Percentiles rank a stretch among this genome's conserved stretches.
These are phyloP conservation scores for Ganaspis sp. DNA, from an alignment of 1,140 invertebrate species.

Conservation along the genomic window DNA sequence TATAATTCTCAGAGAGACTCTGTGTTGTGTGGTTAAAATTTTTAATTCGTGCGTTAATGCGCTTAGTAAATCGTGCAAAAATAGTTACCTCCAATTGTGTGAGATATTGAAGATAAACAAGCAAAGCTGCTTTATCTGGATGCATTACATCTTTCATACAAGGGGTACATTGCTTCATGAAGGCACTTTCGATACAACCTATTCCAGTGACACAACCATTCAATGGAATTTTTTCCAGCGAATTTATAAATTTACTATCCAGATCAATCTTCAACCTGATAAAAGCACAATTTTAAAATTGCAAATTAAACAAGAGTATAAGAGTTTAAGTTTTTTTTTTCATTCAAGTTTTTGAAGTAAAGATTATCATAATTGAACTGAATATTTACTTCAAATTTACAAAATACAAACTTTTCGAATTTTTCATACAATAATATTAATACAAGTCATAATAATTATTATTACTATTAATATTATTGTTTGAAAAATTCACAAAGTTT, in stretches of 20 bases:
- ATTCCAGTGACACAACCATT: constrained; percentile 84
- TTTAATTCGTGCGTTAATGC: neutral
- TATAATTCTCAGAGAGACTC: no score
- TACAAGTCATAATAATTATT: no score
- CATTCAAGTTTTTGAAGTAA: no score
- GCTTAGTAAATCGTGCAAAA: neutral
- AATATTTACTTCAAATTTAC: no score
- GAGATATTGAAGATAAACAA: constrained; percentile 90
- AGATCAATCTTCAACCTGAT: constrained; percentile 74
- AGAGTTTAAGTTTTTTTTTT: no score
- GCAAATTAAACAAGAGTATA: no score
- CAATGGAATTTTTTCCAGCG: constrained; percentile 58
- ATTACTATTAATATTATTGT: no score
- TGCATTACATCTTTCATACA: constrained; percentile 81
- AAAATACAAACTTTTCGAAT: no score
- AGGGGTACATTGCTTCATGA: constrained; percentile 82
- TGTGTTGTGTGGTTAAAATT: no score
- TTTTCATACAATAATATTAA: no score
- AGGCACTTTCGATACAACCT: constrained; percentile 88
- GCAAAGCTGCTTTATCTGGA: constrained; percentile 83
- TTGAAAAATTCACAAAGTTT: no score
- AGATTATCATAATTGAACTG: no score
- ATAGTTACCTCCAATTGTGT: constrained; percentile 85
- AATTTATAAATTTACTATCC: constrained; percentile 75
- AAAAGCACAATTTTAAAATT: constrained; percentile 35